A percentile compares a stretch with the other conserved stretches of the same genome.
These are phyloP conservation scores for Echiichthys vipera DNA, from an alignment of 2,797 vertebrate genomes.

Conservation along the genomic window DNA sequence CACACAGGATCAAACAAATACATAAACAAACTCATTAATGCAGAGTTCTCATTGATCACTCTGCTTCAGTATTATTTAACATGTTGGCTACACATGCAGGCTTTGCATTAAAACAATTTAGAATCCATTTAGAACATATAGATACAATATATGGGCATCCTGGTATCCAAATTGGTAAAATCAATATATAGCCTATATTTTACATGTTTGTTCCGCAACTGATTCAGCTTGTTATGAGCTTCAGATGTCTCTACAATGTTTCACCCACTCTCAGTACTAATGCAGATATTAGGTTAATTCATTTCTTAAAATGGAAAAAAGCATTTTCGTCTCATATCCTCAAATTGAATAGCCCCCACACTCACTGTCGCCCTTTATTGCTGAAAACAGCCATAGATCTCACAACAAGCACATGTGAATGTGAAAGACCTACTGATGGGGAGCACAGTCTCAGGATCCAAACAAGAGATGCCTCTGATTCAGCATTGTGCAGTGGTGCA, in stretches of 20 bases:
- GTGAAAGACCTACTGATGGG: constrained; percentile 53
- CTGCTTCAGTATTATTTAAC: constrained; percentile 14
- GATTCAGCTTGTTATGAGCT: neutral
- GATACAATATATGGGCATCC: neutral
- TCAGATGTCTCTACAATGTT: constrained; percentile 27
- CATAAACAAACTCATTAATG: constrained; percentile 31
- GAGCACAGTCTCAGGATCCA: constrained; percentile 43
- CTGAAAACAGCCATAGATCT: constrained; percentile 41
- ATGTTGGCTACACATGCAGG: constrained; percentile 1
- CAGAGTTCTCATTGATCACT: neutral
- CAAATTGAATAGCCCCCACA: constrained; percentile 13
- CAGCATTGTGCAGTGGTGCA: constrained; percentile 27
- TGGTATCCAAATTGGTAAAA: neutral
- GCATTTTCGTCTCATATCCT: constrained; percentile 4
- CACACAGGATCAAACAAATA: constrained; percentile 8
- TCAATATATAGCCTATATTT: neutral
- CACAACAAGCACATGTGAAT: constrained; percentile 41
- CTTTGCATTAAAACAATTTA: constrained; percentile 4
- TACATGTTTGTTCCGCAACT: no score
- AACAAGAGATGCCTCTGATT: constrained; percentile 68
- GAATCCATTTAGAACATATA: neutral
- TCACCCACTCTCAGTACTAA: neutral
- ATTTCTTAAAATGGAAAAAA: constrained; percentile 17
- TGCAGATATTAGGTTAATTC: constrained; percentile 31
- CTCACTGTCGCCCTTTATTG: constrained; percentile 1